Percentiles rank a stretch among this genome's conserved stretches.
Evolutionary conservation across 1,140 invertebrate species (phyloP).

Genomic region (Zaprionus tsacasi): DNA sequence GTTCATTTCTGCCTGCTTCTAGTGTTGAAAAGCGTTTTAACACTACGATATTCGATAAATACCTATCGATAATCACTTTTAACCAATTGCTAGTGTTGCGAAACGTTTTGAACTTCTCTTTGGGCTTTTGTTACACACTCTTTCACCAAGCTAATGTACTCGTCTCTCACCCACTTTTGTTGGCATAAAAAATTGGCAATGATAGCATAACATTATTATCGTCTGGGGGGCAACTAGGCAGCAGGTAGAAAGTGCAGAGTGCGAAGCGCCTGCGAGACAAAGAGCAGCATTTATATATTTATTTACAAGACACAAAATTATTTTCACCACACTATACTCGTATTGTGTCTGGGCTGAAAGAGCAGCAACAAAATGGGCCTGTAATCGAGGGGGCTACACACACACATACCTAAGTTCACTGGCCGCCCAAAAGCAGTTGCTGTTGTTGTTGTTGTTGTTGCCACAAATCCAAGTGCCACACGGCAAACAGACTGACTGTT

Average conservation of each 20-base stretch:
- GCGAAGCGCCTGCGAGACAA: slow-evolving; percentile 20
- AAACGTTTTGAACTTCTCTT: no score
- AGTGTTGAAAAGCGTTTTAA: no score
- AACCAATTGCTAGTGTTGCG: no score
- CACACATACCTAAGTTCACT: slow-evolving; percentile 5
- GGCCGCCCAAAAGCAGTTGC: slow-evolving; percentile 40
- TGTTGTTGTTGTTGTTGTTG: slow-evolving; percentile 39
- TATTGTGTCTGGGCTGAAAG: slow-evolving; percentile 9
- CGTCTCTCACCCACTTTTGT: neutral
- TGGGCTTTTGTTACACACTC: neutral
- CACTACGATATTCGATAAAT: no score
- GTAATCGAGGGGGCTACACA: neutral
- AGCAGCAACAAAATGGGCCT: neutral
- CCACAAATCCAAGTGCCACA: slow-evolving; percentile 46
- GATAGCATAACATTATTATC: slow-evolving; percentile 71
- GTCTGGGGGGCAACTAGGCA: slow-evolving; percentile 63
- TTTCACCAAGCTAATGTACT: neutral
- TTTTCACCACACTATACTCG: slow-evolving; percentile 52
- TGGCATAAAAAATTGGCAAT: slow-evolving; percentile 47
- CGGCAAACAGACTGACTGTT: slow-evolving; percentile 48
- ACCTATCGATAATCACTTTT: no score
- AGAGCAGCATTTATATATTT: slow-evolving; percentile 62
- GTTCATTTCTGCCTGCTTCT: no score
- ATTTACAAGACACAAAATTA: slow-evolving; percentile 59
- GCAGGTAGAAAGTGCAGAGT: slow-evolving; percentile 40